A percentile compares a stretch with the other conserved stretches of the same genome.
phyloP scores from a whole-genome alignment of 2,888 invertebrate species.

The Drosophila koepferae region DNA sequence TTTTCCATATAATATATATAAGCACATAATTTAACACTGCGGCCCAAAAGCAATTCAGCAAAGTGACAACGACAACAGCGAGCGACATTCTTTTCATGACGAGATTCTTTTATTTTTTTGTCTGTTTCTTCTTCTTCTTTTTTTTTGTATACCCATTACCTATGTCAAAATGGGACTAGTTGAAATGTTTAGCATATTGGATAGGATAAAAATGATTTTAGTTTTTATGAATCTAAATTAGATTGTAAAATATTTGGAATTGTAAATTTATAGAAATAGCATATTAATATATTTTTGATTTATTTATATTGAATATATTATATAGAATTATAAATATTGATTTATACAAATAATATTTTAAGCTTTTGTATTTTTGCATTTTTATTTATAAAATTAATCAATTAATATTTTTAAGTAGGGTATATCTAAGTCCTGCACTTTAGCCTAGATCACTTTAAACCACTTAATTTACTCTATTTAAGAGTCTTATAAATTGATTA shows the following conservation, averaged over 20 bases:
- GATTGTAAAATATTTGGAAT: neutral
- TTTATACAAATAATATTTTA: no score
- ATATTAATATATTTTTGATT: no score
- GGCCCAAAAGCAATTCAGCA: conserved; percentile 30
- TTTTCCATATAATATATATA: conserved; percentile 13
- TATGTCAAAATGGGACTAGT: neutral
- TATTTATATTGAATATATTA: no score
- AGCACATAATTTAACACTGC: conserved; percentile 37
- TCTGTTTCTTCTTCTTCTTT: neutral
- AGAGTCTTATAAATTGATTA: neutral
- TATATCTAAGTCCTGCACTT: neutral
- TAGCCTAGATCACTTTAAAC: neutral
- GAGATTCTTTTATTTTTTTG: neutral
- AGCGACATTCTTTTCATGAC: conserved; percentile 28
- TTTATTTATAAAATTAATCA: no score
- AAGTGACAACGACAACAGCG: conserved; percentile 19
- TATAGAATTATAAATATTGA: no score
- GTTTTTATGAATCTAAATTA: neutral
- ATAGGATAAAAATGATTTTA: neutral
- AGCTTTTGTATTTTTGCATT: no score
- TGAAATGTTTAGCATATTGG: neutral
- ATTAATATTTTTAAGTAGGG: neutral
- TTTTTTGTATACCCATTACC: neutral
- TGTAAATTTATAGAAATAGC: no score
- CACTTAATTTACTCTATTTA: neutral